Evolutionary conservation across 2,888 invertebrate genomes (phyloP).

Genomic region (Watsonalla binaria): DNA sequence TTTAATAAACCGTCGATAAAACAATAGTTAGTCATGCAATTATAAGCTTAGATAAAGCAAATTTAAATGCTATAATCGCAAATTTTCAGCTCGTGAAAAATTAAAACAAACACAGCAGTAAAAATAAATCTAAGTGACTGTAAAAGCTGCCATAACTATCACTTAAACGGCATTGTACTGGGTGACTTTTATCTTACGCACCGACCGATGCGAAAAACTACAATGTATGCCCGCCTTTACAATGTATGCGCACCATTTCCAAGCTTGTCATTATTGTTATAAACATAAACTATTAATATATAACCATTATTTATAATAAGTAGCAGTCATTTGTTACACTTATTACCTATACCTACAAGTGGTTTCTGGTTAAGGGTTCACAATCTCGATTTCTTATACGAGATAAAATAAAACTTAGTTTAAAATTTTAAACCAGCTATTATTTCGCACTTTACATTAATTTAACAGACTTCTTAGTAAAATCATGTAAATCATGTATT

Average conservation of each 20-base stretch:
- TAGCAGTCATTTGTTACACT: no score
- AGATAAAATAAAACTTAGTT: no score
- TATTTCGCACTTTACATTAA: no score
- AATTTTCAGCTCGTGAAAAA: slow-evolving; percentile 67
- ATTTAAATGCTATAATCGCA: slow-evolving; percentile 58
- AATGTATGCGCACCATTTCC: slow-evolving; percentile 38
- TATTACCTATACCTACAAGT: no score
- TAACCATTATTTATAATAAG: no score
- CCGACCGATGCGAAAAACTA: slow-evolving; percentile 51
- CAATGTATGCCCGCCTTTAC: slow-evolving; percentile 41
- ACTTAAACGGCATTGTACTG: slow-evolving; percentile 73
- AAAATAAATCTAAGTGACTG: slow-evolving; percentile 79
- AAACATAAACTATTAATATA: slow-evolving; percentile 23
- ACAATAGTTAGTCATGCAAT: slow-evolving; percentile 9
- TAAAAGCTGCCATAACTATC: slow-evolving; percentile 79
- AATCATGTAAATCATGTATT: no score
- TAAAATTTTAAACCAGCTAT: no score
- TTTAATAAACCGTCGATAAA: slow-evolving; percentile 27
- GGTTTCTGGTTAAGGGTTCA: no score
- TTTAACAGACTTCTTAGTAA: no score
- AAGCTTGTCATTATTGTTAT: slow-evolving; percentile 4
- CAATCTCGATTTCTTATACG: no score
- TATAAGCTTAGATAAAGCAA: slow-evolving; percentile 41
- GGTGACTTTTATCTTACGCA: slow-evolving; percentile 53
- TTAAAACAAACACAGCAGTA: slow-evolving; percentile 77